phyloP scores from a whole-genome alignment of 1,140 invertebrate species.

The Trialeurodes vaporariorum region DNA sequence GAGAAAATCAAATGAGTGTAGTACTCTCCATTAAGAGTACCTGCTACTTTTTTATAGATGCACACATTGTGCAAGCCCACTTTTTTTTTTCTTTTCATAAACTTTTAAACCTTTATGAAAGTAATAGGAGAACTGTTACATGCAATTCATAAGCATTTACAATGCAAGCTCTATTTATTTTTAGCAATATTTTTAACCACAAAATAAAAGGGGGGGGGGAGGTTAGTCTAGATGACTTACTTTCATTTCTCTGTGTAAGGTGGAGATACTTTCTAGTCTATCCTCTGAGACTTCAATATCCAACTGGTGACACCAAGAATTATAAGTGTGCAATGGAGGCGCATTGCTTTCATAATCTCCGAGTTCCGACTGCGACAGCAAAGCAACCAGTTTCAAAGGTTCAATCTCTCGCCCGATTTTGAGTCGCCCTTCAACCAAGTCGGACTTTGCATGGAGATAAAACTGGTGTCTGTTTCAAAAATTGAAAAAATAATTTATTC shows the following conservation, averaged over 20 bases:
- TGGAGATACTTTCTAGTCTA: conserved; percentile 48
- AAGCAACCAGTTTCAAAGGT: conserved; percentile 57
- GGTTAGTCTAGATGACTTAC: conserved; percentile 19
- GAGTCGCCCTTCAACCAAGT: conserved; percentile 56
- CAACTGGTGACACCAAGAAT: conserved; percentile 45
- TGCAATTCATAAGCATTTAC: no score
- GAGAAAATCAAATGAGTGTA: no score
- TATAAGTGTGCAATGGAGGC: conserved; percentile 44
- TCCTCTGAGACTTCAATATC: conserved; percentile 36
- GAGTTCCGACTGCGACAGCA: conserved; percentile 60
- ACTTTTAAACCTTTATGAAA: no score
- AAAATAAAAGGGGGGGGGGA: no score
- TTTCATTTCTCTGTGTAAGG: conserved; percentile 45
- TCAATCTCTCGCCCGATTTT: conserved; percentile 51
- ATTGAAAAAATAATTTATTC: no score
- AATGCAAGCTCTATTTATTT: no score
- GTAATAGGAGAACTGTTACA: no score
- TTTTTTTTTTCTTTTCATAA: no score
- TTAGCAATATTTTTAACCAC: no score
- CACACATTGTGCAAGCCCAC: no score
- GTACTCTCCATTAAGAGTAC: no score
- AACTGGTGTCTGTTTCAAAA: conserved; percentile 72
- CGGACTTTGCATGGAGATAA: conserved; percentile 64
- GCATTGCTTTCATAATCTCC: conserved; percentile 48
- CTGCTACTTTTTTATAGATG: no score